Conservation (phyloP, 2,888 invertebrate species). For the Lapara coniferarum region DNA sequence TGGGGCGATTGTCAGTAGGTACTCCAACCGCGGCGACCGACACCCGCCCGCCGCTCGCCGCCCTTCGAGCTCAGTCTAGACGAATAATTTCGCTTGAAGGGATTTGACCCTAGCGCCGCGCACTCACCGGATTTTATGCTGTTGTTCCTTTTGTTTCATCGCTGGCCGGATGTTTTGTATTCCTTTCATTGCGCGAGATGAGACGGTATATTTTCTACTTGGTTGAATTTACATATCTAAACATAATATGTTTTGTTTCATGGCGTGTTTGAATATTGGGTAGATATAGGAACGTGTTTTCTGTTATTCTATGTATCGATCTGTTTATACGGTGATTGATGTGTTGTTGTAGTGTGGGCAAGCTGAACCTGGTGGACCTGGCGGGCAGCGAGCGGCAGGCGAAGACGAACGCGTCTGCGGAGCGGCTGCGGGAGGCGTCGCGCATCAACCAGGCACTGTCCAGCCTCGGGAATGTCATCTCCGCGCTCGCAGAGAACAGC, state of each 20-base stretch:
- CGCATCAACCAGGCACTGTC: conserved; percentile 98
- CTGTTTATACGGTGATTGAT: not conserved
- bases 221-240: too few relatives aligned
- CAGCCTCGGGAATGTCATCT: conserved; percentile 99
- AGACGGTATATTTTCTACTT: not conserved
- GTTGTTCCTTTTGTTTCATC: not conserved
- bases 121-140: not conserved
- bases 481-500: conserved; percentile 96
- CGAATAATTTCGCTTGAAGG: conserved; percentile 19
- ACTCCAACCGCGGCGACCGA: not conserved
- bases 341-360: conserved; percentile 89
- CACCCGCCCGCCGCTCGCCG: conserved; percentile 3
- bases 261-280: too few relatives aligned
- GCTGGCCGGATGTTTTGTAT: not conserved
- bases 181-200: not conserved
- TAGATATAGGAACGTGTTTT: too few relatives aligned
- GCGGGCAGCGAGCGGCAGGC: conserved; percentile 99
- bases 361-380: conserved; percentile 98
- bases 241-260: too few relatives aligned
- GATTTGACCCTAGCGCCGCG: conserved; percentile 16
- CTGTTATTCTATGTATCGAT: too few relatives aligned
- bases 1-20: not conserved
- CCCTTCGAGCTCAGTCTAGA: conserved; percentile 12
- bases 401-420: conserved; percentile 97
- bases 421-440: conserved; percentile 96